phyloP scores from a whole-genome alignment of 2,888 invertebrate species.

The Drosophila koepferae region DNA sequence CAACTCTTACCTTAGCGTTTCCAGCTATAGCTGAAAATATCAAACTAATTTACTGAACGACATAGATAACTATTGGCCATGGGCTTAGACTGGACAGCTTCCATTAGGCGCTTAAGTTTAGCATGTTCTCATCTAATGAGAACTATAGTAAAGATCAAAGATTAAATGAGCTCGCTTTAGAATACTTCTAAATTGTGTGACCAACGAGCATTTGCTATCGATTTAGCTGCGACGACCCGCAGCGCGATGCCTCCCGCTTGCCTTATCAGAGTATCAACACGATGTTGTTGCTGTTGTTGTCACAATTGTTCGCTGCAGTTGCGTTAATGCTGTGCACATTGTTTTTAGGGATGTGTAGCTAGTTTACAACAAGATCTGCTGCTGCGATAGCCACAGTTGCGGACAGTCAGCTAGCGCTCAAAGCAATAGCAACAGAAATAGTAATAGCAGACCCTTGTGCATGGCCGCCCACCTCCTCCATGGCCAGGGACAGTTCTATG shows the following conservation, averaged over 20 bases:
- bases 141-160: background rate
- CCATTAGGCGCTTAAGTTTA: background rate
- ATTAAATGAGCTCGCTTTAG: background rate
- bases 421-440: background rate
- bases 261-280: conserved; percentile 48
- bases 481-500: conserved; percentile 23
- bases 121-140: background rate
- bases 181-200: conserved; percentile 33
- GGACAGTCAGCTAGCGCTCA: conserved; percentile 23
- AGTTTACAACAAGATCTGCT: conserved; percentile 50
- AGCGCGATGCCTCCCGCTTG: conserved; percentile 53
- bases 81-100: background rate
- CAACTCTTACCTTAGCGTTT: too few relatives aligned
- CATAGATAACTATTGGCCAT: background rate
- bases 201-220: conserved; percentile 43
- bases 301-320: conserved; percentile 48
- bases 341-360: conserved; percentile 49
- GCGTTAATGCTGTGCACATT: conserved; percentile 59
- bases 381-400: conserved; percentile 56
- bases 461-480: conserved; percentile 11
- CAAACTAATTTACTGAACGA: background rate
- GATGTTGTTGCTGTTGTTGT: conserved; percentile 46
- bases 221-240: conserved; percentile 65
- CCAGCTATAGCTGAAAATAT: background rate
- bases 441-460: conserved; percentile 12